These are phyloP conservation scores for Luperina testacea DNA, from an alignment of 2,888 invertebrate species.

Conservation along the genomic window DNA sequence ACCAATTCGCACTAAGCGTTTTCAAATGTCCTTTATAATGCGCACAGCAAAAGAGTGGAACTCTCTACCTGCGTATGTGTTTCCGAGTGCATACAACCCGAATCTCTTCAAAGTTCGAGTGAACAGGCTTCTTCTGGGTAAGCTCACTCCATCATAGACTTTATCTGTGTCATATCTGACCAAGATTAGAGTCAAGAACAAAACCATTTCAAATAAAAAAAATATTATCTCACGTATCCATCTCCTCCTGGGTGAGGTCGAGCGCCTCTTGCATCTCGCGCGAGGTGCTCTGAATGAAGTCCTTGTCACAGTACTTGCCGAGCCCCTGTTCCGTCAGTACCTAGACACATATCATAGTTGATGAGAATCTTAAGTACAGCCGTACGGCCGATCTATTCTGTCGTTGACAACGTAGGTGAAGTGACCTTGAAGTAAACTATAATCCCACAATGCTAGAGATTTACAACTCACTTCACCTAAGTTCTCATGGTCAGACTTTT, in stretches of 20 bases:
- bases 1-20: too few species aligned
- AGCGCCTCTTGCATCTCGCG: constrained; percentile 99
- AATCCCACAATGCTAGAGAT: too few species aligned
- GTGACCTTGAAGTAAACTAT: background rate
- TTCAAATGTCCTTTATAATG: too few species aligned
- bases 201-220: too few species aligned
- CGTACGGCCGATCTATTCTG: background rate
- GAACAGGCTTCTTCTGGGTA: too few species aligned
- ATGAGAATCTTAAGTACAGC: background rate
- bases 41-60: too few species aligned
- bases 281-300: constrained; percentile 97
- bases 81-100: too few species aligned
- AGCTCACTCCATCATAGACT: too few species aligned
- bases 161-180: too few species aligned
- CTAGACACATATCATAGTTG: constrained; percentile 82
- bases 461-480: background rate
- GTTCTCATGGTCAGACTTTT: background rate
- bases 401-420: background rate
- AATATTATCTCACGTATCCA: constrained; percentile 94
- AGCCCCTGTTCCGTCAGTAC: constrained; percentile 97
- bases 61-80: too few species aligned
- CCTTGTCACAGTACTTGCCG: constrained; percentile 98
- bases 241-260: constrained; percentile 98
- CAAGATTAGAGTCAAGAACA: too few species aligned
- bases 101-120: too few species aligned